phyloP scores from a whole-genome alignment of 2,888 invertebrate genomes.

The Crioceris asparagi region DNA sequence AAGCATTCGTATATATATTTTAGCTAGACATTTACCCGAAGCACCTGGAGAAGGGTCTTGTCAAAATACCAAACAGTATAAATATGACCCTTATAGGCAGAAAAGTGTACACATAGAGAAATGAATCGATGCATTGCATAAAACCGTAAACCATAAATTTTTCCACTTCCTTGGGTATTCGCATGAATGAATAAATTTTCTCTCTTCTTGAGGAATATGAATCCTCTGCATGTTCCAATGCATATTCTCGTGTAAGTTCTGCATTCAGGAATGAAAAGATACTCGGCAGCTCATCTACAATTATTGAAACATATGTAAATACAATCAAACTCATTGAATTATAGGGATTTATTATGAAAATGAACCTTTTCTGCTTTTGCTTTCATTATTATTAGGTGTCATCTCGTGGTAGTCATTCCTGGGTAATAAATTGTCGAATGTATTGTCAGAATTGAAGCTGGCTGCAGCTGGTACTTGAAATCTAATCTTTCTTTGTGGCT shows the following conservation, averaged over 20 bases:
- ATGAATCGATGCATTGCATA: constrained; percentile 93
- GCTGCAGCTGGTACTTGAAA: background rate
- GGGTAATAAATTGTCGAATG: background rate
- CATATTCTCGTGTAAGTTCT: constrained; percentile 86
- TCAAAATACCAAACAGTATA: constrained; percentile 72
- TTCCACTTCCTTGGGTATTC: constrained; percentile 85
- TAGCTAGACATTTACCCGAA: constrained; percentile 63
- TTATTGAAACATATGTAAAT: constrained; percentile 17
- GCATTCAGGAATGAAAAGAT: constrained; percentile 65
- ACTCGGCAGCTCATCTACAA: constrained; percentile 33
- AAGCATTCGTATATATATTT: too few species aligned
- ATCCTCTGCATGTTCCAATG: constrained; percentile 90
- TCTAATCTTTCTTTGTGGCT: too few species aligned
- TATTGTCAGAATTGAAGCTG: background rate
- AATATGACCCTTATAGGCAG: constrained; percentile 85
- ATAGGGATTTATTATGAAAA: too few species aligned
- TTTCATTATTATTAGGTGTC: background rate
- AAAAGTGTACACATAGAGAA: constrained; percentile 95
- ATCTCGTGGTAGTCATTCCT: background rate
- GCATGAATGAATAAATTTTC: constrained; percentile 94
- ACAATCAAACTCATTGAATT: too few species aligned
- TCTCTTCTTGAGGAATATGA: constrained; percentile 88
- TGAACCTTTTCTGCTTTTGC: too few species aligned
- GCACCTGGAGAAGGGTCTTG: constrained; percentile 61
- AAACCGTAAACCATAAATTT: constrained; percentile 91